phyloP scores from a whole-genome alignment of 2,113 vertebrate genomes.

The Notarius lentiginosus region DNA sequence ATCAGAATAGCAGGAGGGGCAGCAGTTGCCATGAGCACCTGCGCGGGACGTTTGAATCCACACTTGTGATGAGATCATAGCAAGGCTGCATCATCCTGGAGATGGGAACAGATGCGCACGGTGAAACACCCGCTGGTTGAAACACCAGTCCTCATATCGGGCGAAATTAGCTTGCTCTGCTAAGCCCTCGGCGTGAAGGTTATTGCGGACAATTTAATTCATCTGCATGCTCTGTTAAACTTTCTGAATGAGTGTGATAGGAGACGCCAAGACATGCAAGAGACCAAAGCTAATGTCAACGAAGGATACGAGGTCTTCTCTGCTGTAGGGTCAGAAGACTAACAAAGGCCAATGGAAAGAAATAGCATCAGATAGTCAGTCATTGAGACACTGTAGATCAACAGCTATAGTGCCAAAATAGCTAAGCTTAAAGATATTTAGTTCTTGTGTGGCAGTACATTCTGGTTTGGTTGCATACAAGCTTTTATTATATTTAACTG shows the following conservation, averaged over 20 bases:
- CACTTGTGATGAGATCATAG: constrained; percentile 25
- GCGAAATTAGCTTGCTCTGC: constrained; percentile 15
- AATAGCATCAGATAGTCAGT: not conserved
- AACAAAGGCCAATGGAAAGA: not conserved
- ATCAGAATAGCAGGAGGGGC: constrained; percentile 22
- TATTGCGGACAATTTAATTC: constrained; percentile 13
- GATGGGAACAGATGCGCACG: constrained; percentile 36
- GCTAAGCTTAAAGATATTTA: not conserved
- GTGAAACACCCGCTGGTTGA: constrained; percentile 14
- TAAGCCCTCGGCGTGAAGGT: constrained; percentile 10
- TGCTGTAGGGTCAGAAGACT: not conserved
- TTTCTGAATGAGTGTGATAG: constrained; percentile 2
- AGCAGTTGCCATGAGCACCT: constrained; percentile 23
- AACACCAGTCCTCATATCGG: not conserved
- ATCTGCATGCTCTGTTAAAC: constrained; percentile 26
- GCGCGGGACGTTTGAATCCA: constrained; percentile 1
- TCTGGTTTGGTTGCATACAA: not conserved
- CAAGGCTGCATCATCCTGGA: constrained; percentile 15
- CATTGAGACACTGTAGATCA: not conserved
- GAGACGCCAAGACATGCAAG: not conserved
- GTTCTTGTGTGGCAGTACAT: not conserved
- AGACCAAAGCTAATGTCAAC: constrained; percentile 2
- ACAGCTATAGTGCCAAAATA: not conserved
- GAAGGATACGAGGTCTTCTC: not conserved
- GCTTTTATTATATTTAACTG: not conserved